Percentiles rank a stretch among this genome's conserved stretches.
Evolutionary conservation across 2,797 vertebrate species (phyloP).

Genomic region (Darevskia mixta): DNA sequence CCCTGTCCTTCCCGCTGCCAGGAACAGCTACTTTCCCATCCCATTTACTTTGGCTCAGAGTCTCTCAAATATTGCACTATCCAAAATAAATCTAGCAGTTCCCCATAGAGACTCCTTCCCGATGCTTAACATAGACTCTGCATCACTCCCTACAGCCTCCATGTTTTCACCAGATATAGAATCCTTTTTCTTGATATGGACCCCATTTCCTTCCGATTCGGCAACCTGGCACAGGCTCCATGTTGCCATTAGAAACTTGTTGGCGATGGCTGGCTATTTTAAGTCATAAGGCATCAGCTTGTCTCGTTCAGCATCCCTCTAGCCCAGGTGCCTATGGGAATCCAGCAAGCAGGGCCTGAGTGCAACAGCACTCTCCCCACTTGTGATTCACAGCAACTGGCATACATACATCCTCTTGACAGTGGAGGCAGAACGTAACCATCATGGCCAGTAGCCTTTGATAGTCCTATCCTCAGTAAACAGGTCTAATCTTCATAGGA

Average conservation of each 20-base stretch:
- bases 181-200: neutral
- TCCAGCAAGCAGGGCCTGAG: too few species aligned
- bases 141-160: neutral
- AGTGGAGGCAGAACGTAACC: too few species aligned
- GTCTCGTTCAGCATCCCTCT: neutral
- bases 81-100: conserved; percentile 68
- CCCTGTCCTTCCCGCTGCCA: conserved; percentile 37
- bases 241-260: neutral
- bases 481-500: too few species aligned
- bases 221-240: neutral
- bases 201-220: neutral
- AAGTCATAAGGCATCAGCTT: neutral
- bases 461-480: too few species aligned
- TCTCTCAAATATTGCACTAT: neutral
- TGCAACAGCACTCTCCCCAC: too few species aligned
- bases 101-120: conserved; percentile 55
- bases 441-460: too few species aligned
- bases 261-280: neutral
- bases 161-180: neutral
- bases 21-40: conserved; percentile 51
- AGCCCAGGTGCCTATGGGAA: neutral
- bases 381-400: too few species aligned
- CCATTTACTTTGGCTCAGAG: conserved; percentile 68
- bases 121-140: neutral
- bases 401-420: too few species aligned